Evolutionary conservation across 2,113 vertebrate species (phyloP).

Genomic region (Ammodytes marinus): DNA sequence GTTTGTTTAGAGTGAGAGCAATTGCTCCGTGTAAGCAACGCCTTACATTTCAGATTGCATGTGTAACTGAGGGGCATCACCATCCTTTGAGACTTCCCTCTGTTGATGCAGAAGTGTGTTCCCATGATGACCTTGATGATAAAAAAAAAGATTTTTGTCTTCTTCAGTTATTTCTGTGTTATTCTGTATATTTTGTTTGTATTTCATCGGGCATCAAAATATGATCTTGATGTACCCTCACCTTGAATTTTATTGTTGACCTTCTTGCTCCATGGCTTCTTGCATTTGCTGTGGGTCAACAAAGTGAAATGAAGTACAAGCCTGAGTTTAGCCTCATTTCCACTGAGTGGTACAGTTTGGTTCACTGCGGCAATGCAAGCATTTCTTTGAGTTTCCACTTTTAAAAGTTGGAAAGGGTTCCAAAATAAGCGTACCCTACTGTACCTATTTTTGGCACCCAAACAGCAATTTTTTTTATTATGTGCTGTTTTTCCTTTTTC

Average conservation of each 20-base stretch:
- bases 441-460: too few relatives aligned
- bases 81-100: not conserved
- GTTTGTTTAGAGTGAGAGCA: constrained; percentile 26
- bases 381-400: too few relatives aligned
- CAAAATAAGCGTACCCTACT: too few relatives aligned
- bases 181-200: not conserved
- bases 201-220: not conserved
- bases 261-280: not conserved
- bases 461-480: too few relatives aligned
- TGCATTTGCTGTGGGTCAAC: not conserved
- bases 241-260: not conserved
- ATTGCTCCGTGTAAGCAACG: not conserved
- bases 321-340: too few relatives aligned
- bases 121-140: not conserved
- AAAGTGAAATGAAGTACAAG: not conserved
- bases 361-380: too few relatives aligned
- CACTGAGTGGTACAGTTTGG: too few relatives aligned
- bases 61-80: not conserved
- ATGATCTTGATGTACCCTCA: not conserved
- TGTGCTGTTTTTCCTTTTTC: too few relatives aligned
- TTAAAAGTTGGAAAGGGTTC: too few relatives aligned
- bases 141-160: not conserved
- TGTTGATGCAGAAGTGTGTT: not conserved
- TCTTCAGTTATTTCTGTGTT: not conserved
- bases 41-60: constrained; percentile 3